phyloP scores from a whole-genome alignment of 2,797 vertebrate species.

The Lepilemur septentrionalis region DNA sequence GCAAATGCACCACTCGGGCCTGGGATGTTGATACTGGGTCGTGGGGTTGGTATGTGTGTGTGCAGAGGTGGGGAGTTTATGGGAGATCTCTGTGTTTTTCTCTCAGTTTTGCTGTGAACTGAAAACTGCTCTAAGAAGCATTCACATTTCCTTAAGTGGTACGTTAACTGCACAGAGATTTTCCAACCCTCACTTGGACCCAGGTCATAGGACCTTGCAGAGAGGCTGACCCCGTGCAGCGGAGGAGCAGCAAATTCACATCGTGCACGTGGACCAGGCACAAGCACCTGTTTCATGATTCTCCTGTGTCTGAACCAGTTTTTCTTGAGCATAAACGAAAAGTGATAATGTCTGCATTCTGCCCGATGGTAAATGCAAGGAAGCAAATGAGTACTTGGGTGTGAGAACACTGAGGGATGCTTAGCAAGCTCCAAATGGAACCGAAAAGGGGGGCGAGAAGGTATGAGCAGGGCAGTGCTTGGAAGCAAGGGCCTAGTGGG shows the following conservation, averaged over 20 bases:
- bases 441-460: neutral
- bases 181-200: neutral
- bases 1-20: neutral
- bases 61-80: neutral
- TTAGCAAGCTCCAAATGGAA: neutral
- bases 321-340: neutral
- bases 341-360: neutral
- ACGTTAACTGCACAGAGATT: neutral
- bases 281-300: neutral
- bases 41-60: no score
- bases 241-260: neutral
- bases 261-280: no score
- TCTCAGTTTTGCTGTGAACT: neutral
- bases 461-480: no score
- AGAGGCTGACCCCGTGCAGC: neutral
- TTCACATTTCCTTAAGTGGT: neutral
- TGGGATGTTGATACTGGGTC: no score
- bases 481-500: neutral
- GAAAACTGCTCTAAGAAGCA: neutral
- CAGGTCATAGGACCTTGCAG: neutral
- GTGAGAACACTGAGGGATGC: neutral
- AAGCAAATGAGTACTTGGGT: neutral
- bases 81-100: neutral
- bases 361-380: fast-evolving
- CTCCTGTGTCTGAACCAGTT: neutral